A percentile compares a stretch with the other conserved stretches of the same genome.
Evolutionary conservation across 2,888 invertebrate genomes (phyloP).

Genomic region (Leptopilina myrica): DNA sequence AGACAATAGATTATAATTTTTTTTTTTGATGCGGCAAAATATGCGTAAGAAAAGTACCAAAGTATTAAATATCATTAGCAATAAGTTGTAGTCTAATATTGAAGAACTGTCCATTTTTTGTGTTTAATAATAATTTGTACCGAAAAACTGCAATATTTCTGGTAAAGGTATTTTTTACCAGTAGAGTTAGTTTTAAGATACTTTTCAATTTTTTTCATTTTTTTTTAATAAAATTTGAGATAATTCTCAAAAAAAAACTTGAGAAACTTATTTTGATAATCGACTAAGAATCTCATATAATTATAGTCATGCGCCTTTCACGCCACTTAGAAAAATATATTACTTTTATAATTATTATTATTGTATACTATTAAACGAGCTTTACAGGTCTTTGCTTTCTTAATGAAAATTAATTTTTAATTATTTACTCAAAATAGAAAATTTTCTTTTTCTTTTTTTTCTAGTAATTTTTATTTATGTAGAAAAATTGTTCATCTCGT

Average conservation of each 20-base stretch:
- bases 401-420: not conserved
- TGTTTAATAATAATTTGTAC: not conserved
- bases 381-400: conserved; percentile 26
- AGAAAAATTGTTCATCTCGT: not conserved
- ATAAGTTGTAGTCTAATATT: conserved; percentile 41
- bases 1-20: not conserved
- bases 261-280: not conserved
- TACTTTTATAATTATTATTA: not conserved
- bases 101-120: conserved; percentile 14
- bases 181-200: conserved; percentile 50
- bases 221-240: conserved; percentile 12
- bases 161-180: conserved; percentile 32
- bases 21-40: conserved; percentile 3
- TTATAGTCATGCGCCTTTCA: conserved; percentile 12
- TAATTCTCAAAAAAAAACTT: not conserved
- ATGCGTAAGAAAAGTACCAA: conserved; percentile 62
- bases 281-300: conserved; percentile 27
- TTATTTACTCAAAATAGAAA: not conserved
- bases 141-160: not conserved
- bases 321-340: conserved; percentile 5
- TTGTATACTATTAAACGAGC: conserved; percentile 9
- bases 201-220: not conserved
- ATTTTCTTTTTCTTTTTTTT: not conserved
- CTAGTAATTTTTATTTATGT: not conserved
- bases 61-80: conserved; percentile 66